phyloP scores from a whole-genome alignment of 2,113 vertebrate species.

The Mobula hypostoma region DNA sequence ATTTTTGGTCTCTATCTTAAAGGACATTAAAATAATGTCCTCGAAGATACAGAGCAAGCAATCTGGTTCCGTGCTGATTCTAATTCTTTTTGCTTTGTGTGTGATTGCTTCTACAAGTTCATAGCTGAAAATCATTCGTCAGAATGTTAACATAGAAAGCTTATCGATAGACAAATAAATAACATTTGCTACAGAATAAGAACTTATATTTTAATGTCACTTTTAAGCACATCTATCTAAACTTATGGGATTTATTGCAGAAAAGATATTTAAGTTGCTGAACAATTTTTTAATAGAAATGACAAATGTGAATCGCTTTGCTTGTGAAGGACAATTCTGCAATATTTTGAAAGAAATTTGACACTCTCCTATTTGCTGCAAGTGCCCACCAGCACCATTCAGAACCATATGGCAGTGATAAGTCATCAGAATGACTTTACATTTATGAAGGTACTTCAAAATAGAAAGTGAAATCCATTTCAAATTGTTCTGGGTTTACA shows the following conservation, averaged over 20 bases:
- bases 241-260: neutral
- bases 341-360: neutral
- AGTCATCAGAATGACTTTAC: neutral
- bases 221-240: neutral
- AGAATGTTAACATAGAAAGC: neutral
- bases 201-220: neutral
- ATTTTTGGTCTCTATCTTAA: too few relatives aligned
- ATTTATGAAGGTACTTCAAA: neutral
- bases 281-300: neutral
- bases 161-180: neutral
- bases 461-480: neutral
- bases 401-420: neutral
- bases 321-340: neutral
- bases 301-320: neutral
- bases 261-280: neutral
- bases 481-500: neutral
- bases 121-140: neutral
- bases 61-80: neutral
- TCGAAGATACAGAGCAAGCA: neutral
- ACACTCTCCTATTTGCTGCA: neutral
- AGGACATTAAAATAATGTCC: neutral
- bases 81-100: neutral
- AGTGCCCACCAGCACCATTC: neutral
- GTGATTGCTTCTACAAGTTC: neutral
- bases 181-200: neutral